Evolutionary conservation across 1,140 invertebrate species (phyloP).

Genomic region (Eumaeus atala): DNA sequence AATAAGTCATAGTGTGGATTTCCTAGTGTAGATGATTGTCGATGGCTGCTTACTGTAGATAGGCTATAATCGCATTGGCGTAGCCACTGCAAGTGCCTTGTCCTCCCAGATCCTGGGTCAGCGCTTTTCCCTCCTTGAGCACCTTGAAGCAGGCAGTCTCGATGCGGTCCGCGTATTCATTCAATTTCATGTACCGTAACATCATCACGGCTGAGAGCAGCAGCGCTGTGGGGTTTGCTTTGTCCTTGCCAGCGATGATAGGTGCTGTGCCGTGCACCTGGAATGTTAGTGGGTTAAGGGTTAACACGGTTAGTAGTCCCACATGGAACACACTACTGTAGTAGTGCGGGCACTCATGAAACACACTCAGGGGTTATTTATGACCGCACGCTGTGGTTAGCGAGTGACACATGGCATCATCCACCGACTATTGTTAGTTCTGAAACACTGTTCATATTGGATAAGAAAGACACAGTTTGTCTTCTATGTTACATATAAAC

Average conservation of each 20-base stretch:
- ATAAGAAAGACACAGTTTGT: too few relatives aligned
- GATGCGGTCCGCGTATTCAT: slow-evolving; percentile 87
- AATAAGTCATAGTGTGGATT: too few relatives aligned
- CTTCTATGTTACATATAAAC: too few relatives aligned
- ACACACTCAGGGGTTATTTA: neutral
- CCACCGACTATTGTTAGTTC: too few relatives aligned
- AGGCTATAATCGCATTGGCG: slow-evolving; percentile 37
- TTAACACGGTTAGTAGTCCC: neutral
- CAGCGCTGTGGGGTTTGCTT: slow-evolving; percentile 98
- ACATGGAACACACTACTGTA: neutral
- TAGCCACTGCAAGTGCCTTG: slow-evolving; percentile 42
- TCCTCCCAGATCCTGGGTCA: slow-evolving; percentile 97
- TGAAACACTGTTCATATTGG: too few relatives aligned
- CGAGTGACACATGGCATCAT: too few relatives aligned
- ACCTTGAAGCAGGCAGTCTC: slow-evolving; percentile 92
- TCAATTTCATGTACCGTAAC: slow-evolving; percentile 94
- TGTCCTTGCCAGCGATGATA: slow-evolving; percentile 98
- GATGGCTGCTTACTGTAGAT: slow-evolving; percentile 19
- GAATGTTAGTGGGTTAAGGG: slow-evolving; percentile 20
- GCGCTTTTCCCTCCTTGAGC: slow-evolving; percentile 87
- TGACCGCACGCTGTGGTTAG: neutral
- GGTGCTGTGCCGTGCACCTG: slow-evolving; percentile 99
- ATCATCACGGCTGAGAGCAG: slow-evolving; percentile 99
- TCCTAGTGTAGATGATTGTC: too few relatives aligned
- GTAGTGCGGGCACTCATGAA: neutral